Percentiles rank a stretch among this genome's conserved stretches.
phyloP scores from a whole-genome alignment of 2,797 vertebrate genomes.

The Anguilla megastoma region DNA sequence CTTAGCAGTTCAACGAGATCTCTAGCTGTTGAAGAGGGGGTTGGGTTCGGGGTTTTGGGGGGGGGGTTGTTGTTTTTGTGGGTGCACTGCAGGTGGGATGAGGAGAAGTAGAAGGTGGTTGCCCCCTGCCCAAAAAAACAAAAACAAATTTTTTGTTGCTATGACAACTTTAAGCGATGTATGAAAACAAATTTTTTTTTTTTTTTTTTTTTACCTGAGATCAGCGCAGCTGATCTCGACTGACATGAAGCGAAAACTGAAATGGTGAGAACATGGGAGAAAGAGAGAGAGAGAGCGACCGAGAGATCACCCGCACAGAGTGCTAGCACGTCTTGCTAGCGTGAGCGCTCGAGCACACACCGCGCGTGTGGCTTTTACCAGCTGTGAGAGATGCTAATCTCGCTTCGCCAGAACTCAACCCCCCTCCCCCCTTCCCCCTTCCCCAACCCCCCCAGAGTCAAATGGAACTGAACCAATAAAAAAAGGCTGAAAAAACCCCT shows the following conservation, averaged over 20 bases:
- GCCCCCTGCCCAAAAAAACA: too few relatives aligned
- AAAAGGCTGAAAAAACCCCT: background rate
- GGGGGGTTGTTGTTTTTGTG: too few relatives aligned
- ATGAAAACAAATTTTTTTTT: background rate
- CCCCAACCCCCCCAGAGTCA: too few relatives aligned
- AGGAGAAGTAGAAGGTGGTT: too few relatives aligned
- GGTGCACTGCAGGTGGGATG: too few relatives aligned
- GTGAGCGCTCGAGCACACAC: background rate
- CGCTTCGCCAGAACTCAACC: background rate
- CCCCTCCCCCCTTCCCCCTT: too few relatives aligned
- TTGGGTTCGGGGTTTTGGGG: too few relatives aligned
- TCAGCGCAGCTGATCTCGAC: background rate
- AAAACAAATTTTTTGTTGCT: background rate
- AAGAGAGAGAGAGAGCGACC: background rate
- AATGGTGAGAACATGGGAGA: background rate
- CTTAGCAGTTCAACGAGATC: too few relatives aligned
- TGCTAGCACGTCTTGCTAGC: background rate
- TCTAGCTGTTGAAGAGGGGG: too few relatives aligned
- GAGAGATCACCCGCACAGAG: background rate
- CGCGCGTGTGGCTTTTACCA: background rate
- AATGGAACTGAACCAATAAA: constrained; percentile 8
- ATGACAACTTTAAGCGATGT: background rate
- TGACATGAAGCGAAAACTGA: background rate
- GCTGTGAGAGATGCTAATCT: constrained; percentile 5
- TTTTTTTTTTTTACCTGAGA: background rate